A percentile compares a stretch with the other conserved stretches of the same genome.
Conservation (phyloP, 2,113 vertebrate genomes). For the Gavia stellata region DNA sequence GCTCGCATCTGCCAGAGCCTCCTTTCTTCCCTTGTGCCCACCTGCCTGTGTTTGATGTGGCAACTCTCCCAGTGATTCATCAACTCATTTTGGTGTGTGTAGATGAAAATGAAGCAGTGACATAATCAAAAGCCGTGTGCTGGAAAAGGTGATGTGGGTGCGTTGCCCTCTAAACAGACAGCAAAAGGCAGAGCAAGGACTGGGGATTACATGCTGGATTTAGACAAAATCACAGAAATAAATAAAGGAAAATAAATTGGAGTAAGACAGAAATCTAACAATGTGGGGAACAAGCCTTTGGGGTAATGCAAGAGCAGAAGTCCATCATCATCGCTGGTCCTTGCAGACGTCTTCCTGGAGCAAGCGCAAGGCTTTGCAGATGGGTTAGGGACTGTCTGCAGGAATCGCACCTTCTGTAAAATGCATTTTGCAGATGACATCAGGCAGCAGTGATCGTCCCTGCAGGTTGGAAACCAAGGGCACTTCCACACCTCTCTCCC, state of each 20-base stretch:
- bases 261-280: not conserved
- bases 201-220: not conserved
- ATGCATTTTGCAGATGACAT: accelerated
- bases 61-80: not conserved
- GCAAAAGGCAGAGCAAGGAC: not conserved
- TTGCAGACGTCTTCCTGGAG: not conserved
- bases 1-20: not conserved
- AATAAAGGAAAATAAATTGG: not conserved
- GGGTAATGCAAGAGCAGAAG: not conserved
- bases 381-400: not conserved
- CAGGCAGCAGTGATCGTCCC: not conserved
- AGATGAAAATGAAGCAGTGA: not conserved
- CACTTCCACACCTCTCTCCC: not conserved
- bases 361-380: accelerated
- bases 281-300: not conserved
- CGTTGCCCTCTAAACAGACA: accelerated
- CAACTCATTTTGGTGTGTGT: not conserved
- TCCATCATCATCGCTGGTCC: not conserved
- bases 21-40: not conserved
- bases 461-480: not conserved
- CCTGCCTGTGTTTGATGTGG: not conserved
- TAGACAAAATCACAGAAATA: too few species aligned
- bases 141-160: not conserved
- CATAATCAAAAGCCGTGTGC: not conserved
- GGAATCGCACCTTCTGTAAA: not conserved